phyloP scores from a whole-genome alignment of 2,888 invertebrate species.

The Microctonus brassicae region DNA sequence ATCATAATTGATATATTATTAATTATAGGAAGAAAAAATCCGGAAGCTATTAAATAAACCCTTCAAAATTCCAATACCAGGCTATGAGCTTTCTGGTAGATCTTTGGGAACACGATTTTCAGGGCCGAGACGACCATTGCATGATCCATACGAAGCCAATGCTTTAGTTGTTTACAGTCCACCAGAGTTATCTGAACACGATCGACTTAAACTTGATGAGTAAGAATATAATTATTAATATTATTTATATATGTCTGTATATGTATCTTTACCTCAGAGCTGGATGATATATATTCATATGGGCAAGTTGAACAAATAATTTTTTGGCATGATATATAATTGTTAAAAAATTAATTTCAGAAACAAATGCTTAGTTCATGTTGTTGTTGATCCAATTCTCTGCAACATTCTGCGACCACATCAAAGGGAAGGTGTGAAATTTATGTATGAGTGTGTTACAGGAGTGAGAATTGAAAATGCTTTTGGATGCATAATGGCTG shows the following conservation, averaged over 20 bases:
- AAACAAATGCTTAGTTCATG: constrained; percentile 83
- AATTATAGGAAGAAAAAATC: constrained; percentile 82
- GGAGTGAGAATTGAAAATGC: constrained; percentile 88
- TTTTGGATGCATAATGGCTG: constrained; percentile 99
- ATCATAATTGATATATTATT: background rate
- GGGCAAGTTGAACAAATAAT: constrained; percentile 17
- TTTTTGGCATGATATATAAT: background rate
- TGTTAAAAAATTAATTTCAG: no score
- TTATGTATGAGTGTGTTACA: constrained; percentile 99
- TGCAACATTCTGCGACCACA: constrained; percentile 94
- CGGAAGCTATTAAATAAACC: constrained; percentile 85
- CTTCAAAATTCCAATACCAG: constrained; percentile 93
- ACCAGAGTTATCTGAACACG: constrained; percentile 86
- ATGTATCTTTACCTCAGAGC: no score
- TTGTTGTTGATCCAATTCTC: constrained; percentile 96
- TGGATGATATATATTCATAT: no score
- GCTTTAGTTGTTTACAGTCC: constrained; percentile 91
- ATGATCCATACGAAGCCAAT: constrained; percentile 93
- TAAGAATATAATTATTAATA: constrained; percentile 64
- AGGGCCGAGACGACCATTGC: constrained; percentile 78
- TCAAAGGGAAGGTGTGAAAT: constrained; percentile 98
- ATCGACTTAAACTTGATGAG: constrained; percentile 84
- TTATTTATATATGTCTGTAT: no score
- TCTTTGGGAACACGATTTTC: constrained; percentile 83
- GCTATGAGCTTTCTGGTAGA: constrained; percentile 83